Evolutionary conservation across 2,888 invertebrate species (phyloP).

Genomic region (Conchocele bisecta): DNA sequence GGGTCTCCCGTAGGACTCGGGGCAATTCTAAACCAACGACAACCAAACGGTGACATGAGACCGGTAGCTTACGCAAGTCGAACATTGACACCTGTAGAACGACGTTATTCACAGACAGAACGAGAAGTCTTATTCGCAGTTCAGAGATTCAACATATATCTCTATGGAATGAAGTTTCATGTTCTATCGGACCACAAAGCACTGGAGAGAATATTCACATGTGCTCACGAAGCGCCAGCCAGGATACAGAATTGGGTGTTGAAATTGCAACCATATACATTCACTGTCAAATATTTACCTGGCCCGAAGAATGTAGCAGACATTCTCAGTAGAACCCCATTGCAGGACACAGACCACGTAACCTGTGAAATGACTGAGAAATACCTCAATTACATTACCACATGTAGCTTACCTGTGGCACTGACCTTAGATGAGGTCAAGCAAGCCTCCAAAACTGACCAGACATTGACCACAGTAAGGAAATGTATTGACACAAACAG

Average conservation of each 20-base stretch:
- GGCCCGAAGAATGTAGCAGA: slow-evolving; percentile 6
- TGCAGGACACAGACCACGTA: not conserved
- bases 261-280: slow-evolving; percentile 10
- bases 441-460: not conserved
- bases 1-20: not conserved
- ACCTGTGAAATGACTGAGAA: slow-evolving; percentile 7
- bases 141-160: not conserved
- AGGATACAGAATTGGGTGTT: slow-evolving; percentile 8
- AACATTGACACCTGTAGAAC: slow-evolving; percentile 1
- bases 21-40: slow-evolving; percentile 10
- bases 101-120: slow-evolving; percentile 6
- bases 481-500: not conserved
- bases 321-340: not conserved
- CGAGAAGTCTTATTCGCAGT: not conserved
- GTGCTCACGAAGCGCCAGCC: not conserved
- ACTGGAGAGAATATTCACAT: not conserved
- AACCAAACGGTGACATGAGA: slow-evolving; percentile 1
- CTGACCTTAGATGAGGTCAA: slow-evolving; percentile 14
- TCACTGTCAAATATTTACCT: slow-evolving; percentile 7
- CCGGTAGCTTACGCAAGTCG: slow-evolving; percentile 17
- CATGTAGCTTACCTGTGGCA: not conserved
- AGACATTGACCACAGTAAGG: not conserved
- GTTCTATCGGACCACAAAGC: slow-evolving; percentile 3
- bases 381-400: slow-evolving; percentile 11
- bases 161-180: not conserved